Base-by-base conservation (phyloP, 2,113 vertebrate genomes). In the Enhydra lutris region DNA sequence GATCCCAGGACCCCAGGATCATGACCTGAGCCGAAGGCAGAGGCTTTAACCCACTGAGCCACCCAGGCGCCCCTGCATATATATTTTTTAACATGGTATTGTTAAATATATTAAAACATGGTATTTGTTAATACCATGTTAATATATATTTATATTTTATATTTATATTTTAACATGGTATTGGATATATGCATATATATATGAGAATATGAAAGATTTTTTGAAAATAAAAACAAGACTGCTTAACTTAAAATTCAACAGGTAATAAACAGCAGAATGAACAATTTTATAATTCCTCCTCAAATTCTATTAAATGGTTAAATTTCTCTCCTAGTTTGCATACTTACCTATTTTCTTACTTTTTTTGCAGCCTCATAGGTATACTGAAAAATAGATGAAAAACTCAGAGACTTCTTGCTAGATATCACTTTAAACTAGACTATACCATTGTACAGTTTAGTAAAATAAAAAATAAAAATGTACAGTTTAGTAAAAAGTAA, bases 211-310 rank as follows among this genome's bases (percentile, higher is more conserved):
- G 31, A 59, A 81, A 92, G 13, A 50, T 17, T 55, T 80, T 90
- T 15, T 67, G 6, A 59, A 94, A 97, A 82, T 42, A 90, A 78
- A 94, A 89, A 73, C 4, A 39, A 39, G 20, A 89, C 12, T 55
- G 4, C 21, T 91, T 94, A 78, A 83, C 67, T 87, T 96, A 80
- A 96, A 93, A 90, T 96, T 89, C 20, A 71, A 59, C 31, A 96
- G 20, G 29, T 50, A 91, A 69, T 47, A 76, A 81, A 67, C 11
- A 78, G n/a, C 57, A 79, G 59, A 94, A 81, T 31, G 47, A 23
- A 78, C 4, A 86, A 61, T 78, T 89, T 82, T 86, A 24, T 71
- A 94, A 71, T 45, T 89, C 45, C 17, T 90, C 47, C 42, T 55
- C 63, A 96, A 21, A 67, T 61, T 95, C 81, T 65, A 1, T 47